A percentile compares a stretch with the other conserved stretches of the same genome.
phyloP scores from a whole-genome alignment of 2,113 vertebrate genomes.

The Crotalus horridus region DNA sequence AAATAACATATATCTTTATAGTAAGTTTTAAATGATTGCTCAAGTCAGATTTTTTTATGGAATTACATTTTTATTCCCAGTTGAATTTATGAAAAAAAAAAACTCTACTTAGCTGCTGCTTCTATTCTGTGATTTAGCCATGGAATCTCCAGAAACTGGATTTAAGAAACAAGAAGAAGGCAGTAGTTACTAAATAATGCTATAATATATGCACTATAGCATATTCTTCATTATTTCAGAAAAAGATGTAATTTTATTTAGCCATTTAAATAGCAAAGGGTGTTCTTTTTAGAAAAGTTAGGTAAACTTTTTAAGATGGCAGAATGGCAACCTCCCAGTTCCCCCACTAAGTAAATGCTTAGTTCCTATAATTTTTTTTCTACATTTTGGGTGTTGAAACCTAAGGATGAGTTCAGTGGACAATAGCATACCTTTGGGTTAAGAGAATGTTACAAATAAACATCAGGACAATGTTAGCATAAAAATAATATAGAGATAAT shows the following conservation, averaged over 20 bases:
- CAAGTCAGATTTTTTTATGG: neutral
- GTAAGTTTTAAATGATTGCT: neutral
- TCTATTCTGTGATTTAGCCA: neutral
- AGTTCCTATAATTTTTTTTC: neutral
- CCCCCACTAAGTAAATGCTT: neutral
- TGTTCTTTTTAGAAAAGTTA: neutral
- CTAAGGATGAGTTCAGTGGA: neutral
- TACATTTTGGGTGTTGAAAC: neutral
- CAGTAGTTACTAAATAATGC: neutral
- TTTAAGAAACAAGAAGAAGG: neutral
- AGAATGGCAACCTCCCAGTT: neutral
- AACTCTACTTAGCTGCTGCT: neutral
- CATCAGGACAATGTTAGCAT: neutral
- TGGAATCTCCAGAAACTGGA: neutral
- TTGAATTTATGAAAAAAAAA: neutral
- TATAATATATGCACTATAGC: neutral
- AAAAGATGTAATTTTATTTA: neutral
- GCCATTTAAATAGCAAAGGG: too few relatives aligned
- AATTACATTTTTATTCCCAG: neutral
- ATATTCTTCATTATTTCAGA: neutral
- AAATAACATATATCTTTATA: neutral
- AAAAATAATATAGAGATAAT: neutral
- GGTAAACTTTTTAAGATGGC: neutral
- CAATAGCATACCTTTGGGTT: neutral
- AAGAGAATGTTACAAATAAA: neutral